Base-by-base conservation (phyloP, 2,888 invertebrate genomes). In the Poecilobothrus nobilitatus region DNA sequence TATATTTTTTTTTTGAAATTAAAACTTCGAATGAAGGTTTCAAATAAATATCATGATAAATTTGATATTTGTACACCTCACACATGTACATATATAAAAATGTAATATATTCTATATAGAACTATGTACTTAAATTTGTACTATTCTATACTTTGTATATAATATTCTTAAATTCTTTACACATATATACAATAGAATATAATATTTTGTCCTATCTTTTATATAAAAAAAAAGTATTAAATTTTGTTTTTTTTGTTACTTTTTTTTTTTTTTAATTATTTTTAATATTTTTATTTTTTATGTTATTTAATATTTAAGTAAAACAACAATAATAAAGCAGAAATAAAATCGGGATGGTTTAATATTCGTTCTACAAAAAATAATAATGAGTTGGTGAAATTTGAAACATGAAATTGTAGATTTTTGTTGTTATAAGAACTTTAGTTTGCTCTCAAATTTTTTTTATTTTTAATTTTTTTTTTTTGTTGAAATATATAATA, bases 381-480 rank as follows among this genome's bases (percentile, higher is more conserved):
- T n/a, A 66, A 69, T 69, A 69, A 69, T 69, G 69, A 69, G 69
- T 68, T 69, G 68, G 22, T 68, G 69, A 69, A 69, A 69, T 66
- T 20, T 63, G 69, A 69, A 53, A 34, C 66, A 44, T 68, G 69
- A 66, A 69, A 69, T 67, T 68, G 63, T 66, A 69, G 67, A 66
- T 53, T 53, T 53, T 53, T 53, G 53, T 53, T 53, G 53, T 53
- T 53, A 53, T 53, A 53, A 53, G 53, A 53, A 53, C 53, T 53
- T 53, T 53, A 18, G 6, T 15, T 18, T 18, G 15, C 15, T 15
- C 53, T 53, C 53, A 53, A 9, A 53, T 53, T 12, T 18, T 2
- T 53, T 53, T 53, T 27, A 5, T 27, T 27, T 27, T 53, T 27
- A 5, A 4, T 27, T 27, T 27, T 27, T 27, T 27, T 27, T 27